These are phyloP conservation scores for Heliconius melpomene DNA, from an alignment of 1,140 invertebrate genomes.

Conservation along the genomic window DNA sequence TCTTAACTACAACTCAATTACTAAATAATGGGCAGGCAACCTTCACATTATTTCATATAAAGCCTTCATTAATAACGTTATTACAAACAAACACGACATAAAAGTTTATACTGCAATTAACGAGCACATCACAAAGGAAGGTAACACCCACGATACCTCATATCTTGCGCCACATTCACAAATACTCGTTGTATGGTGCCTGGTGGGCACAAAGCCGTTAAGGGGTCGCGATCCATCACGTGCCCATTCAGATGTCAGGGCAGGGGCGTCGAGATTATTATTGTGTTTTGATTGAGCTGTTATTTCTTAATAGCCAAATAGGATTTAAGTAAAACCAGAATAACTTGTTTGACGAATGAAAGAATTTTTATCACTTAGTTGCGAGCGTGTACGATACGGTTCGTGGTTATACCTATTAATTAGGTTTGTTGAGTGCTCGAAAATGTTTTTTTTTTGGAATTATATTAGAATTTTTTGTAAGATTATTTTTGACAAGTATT, in stretches of 20 bases:
- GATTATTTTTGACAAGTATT: not conserved
- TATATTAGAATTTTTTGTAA: not conserved
- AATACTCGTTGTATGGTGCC: not conserved
- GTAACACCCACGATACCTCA: slow-evolving; percentile 31
- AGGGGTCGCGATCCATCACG: slow-evolving; percentile 35
- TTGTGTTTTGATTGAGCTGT: slow-evolving; percentile 20
- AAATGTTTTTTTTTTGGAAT: not conserved
- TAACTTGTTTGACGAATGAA: slow-evolving; percentile 1
- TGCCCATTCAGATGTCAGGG: slow-evolving; percentile 23
- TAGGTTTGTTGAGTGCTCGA: not conserved
- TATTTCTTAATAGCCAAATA: slow-evolving; percentile 21
- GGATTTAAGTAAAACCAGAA: slow-evolving; percentile 4
- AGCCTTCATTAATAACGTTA: not conserved
- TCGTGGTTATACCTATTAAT: slow-evolving; percentile 8
- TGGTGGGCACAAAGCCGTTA: slow-evolving; percentile 16
- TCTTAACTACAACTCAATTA: not conserved
- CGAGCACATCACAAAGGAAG: not conserved
- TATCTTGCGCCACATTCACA: slow-evolving; percentile 16
- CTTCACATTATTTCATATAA: not conserved
- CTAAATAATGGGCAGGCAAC: not conserved
- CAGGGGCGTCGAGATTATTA: slow-evolving; percentile 20
- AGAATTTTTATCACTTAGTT: slow-evolving; percentile 4
- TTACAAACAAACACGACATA: not conserved
- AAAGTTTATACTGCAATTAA: slow-evolving; percentile 4
- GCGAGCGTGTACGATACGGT: not conserved